These are phyloP conservation scores for Netelia virgata DNA, from an alignment of 2,888 invertebrate species.

Conservation along the genomic window DNA sequence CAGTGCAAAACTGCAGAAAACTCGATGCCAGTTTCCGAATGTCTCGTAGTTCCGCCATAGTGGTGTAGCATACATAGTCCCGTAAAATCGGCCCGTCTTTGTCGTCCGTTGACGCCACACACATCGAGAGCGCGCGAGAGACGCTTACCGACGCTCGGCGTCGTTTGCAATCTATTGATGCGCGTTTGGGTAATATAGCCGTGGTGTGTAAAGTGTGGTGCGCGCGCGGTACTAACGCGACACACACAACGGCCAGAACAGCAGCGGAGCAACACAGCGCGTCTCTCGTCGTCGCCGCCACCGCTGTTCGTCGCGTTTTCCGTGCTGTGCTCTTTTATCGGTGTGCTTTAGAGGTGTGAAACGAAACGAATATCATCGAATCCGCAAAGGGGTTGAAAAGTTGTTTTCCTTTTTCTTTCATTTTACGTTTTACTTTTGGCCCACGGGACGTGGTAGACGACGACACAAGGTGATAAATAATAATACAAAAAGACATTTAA, in stretches of 20 bases:
- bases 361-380: neutral
- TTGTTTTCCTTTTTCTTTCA: conserved; percentile 17
- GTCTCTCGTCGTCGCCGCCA: neutral
- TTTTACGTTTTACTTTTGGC: conserved; percentile 24
- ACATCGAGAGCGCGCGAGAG: conserved; percentile 44
- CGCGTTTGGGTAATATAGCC: conserved; percentile 69
- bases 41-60: conserved; percentile 77
- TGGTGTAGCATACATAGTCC: conserved; percentile 78
- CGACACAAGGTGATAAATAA: too few relatives aligned
- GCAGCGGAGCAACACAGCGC: conserved; percentile 14
- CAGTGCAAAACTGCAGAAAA: neutral
- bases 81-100: conserved; percentile 69
- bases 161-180: conserved; percentile 74
- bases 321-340: neutral
- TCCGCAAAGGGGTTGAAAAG: neutral
- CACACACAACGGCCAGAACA: conserved; percentile 1
- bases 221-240: conserved; percentile 52
- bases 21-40: neutral
- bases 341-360: neutral
- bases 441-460: neutral
- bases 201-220: conserved; percentile 51
- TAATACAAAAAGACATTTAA: neutral
- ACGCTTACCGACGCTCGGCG: conserved; percentile 84
- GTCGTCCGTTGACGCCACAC: conserved; percentile 75
- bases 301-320: neutral